phyloP scores from a whole-genome alignment of 2,888 invertebrate species.

The Seladonia tumulorum region DNA sequence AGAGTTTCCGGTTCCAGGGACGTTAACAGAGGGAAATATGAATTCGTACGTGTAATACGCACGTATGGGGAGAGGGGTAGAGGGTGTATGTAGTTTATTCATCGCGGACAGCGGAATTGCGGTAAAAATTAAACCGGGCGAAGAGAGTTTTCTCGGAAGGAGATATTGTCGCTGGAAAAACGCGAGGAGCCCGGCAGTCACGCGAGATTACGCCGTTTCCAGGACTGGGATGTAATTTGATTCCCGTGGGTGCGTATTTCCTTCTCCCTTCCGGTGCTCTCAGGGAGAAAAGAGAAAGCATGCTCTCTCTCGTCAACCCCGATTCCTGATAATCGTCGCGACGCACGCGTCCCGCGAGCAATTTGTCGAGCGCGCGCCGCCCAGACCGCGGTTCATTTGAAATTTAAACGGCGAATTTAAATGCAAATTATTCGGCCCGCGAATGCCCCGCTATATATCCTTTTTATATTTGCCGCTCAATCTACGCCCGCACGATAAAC shows the following conservation, averaged over 20 bases:
- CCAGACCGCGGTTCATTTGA: not conserved
- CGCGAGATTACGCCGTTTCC: slow-evolving; percentile 3
- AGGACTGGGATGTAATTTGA: slow-evolving; percentile 18
- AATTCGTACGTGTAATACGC: not conserved
- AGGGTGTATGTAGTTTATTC: not conserved
- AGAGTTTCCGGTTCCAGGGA: not conserved
- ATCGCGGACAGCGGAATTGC: not conserved
- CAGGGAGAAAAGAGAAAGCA: not conserved
- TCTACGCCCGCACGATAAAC: not conserved
- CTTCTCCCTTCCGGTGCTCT: not conserved
- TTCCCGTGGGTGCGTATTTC: not conserved
- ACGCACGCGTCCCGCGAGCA: not conserved
- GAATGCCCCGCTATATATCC: not conserved
- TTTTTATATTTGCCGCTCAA: slow-evolving; percentile 5
- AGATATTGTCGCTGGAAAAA: slow-evolving; percentile 6
- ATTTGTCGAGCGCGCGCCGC: not conserved
- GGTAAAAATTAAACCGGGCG: slow-evolving; percentile 7
- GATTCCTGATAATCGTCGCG: slow-evolving; percentile 28
- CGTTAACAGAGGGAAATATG: not conserved
- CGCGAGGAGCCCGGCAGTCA: not conserved
- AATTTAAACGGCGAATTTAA: slow-evolving; percentile 32
- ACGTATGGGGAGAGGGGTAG: not conserved
- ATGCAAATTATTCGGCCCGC: slow-evolving; percentile 31
- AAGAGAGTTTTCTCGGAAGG: slow-evolving; percentile 1
- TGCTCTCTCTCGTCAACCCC: slow-evolving; percentile 5